Evolutionary conservation across 2,888 invertebrate genomes (phyloP).

Genomic region (Eupithecia pulchellata): DNA sequence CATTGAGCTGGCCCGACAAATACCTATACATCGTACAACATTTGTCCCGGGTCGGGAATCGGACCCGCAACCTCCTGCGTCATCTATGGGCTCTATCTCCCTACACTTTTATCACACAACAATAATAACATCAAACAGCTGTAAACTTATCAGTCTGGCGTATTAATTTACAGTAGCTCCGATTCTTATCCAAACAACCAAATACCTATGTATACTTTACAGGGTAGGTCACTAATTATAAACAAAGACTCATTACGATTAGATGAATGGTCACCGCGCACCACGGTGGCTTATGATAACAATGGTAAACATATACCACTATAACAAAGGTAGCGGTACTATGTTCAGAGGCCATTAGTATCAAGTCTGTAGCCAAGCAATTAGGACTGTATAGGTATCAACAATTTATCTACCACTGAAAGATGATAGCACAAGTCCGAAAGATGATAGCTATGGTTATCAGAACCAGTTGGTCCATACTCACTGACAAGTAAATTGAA

Average conservation of each 20-base stretch:
- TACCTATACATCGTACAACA: no score
- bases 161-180: neutral
- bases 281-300: conserved; percentile 55
- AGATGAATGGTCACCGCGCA: conserved; percentile 49
- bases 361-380: conserved; percentile 25
- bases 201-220: neutral
- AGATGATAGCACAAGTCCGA: conserved; percentile 5
- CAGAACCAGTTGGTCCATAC: neutral
- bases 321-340: conserved; percentile 26
- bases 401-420: neutral
- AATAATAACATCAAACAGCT: neutral
- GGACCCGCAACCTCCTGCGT: no score
- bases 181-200: conserved; percentile 13
- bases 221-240: neutral
- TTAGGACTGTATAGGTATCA: neutral
- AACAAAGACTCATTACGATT: neutral
- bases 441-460: conserved; percentile 1
- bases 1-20: neutral
- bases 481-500: neutral
- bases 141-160: neutral
- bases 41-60: no score
- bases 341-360: conserved; percentile 12
- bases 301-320: conserved; percentile 28
- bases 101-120: neutral
- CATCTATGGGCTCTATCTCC: neutral